Conservation (phyloP, 1,140 invertebrate genomes). For the Drusus annulatus region DNA sequence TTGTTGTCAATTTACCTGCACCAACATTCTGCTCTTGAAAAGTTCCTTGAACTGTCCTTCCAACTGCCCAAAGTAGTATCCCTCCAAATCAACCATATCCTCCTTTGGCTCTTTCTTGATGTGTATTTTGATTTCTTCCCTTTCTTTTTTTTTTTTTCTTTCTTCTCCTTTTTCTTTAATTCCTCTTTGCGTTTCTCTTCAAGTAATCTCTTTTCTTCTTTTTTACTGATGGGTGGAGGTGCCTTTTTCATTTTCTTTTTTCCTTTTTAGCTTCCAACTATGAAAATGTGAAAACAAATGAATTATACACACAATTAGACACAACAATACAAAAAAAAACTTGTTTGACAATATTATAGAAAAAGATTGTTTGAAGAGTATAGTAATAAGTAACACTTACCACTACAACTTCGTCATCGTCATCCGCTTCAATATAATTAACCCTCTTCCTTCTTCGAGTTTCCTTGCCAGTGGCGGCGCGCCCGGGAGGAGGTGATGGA, state of each 20-base stretch:
- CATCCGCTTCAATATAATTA: conserved; percentile 55
- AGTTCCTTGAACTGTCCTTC: conserved; percentile 60
- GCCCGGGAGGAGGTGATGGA: conserved; percentile 46
- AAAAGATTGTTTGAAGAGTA: neutral
- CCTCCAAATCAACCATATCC: conserved; percentile 67
- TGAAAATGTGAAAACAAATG: neutral
- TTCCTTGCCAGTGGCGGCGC: conserved; percentile 49
- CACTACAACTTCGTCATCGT: conserved; percentile 54
- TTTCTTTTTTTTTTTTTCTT: conserved; percentile 48
- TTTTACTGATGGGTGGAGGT: conserved; percentile 35
- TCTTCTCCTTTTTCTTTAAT: conserved; percentile 45
- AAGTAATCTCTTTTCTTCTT: conserved; percentile 48
- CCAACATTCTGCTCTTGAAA: conserved; percentile 62
- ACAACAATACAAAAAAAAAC: neutral
- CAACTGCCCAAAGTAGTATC: conserved; percentile 75
- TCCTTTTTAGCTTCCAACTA: conserved; percentile 37
- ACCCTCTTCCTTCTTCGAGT: conserved; percentile 53
- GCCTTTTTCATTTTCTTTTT: conserved; percentile 40
- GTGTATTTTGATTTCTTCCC: conserved; percentile 53
- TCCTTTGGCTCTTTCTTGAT: conserved; percentile 67
- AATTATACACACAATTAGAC: neutral
- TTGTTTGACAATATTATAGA: too few species aligned
- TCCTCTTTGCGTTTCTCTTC: conserved; percentile 52
- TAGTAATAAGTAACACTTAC: conserved; percentile 30
- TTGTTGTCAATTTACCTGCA: conserved; percentile 61